Base-by-base conservation (phyloP, 64 coral and sea anemone genomes). In the Porites lutea region DNA sequence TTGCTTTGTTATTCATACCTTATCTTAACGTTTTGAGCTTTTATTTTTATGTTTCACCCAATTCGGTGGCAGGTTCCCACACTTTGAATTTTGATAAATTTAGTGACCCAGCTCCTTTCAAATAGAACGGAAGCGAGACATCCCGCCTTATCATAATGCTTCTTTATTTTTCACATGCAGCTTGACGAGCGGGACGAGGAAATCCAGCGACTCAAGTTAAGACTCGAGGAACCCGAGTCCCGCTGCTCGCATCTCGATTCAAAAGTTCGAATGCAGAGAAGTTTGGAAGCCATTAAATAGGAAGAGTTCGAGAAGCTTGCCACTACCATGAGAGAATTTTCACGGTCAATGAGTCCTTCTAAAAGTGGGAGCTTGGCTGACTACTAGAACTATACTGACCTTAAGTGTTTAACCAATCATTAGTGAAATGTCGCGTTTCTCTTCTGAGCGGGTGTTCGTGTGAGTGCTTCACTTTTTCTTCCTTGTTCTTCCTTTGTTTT, bases 231-330 rank as follows among this genome's bases (percentile, higher is more conserved):
- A 67, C 83, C 88, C 1, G 97, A 99, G 52, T 79, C 89, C 8
- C 79, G 88, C 5, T 78, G 88, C 14, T 92, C 94, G 22, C 97
- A 99, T 23, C 79, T 99, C 5, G 97, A 99, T 27, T 80, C 94
- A 53, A 99, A 99, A 51, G 93, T 96, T 61, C 90, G 94, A 55
- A 96, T 99, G 94, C 97, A 99, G 64, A 82, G 94, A 89, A 96
- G 82, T 73, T 46, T 99, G 46, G 97, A 99, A 54, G 93, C 94
- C n/a, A 96, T 99, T 43, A 99, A 99, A 69, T 99, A 94, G 97
- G 97, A 99, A 77, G 97, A 99, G 64, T 99, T 99, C 86, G 94
- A 99, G 62, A 99, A 99, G 71, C 64, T 99, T 44, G 94, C 97
- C 1, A 99, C 88, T 14, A 99, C 97, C 10, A 99, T 99, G 97